A percentile compares a stretch with the other conserved stretches of the same genome.
These are phyloP conservation scores for Vombatus ursinus DNA, from an alignment of 2,113 vertebrate genomes.

Conservation along the genomic window DNA sequence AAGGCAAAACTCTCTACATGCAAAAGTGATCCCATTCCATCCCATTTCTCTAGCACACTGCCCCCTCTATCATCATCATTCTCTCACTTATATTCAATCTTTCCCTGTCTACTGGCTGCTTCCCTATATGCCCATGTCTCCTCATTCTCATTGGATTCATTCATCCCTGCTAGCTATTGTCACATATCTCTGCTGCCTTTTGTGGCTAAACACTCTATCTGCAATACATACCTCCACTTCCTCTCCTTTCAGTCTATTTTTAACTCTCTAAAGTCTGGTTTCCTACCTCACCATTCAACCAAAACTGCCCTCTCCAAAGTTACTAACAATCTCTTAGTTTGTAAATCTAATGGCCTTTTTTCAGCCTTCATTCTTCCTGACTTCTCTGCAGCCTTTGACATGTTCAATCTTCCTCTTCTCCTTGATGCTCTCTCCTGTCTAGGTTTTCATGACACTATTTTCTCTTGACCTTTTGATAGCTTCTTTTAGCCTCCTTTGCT, in stretches of 20 bases:
- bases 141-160: neutral
- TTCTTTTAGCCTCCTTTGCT: neutral
- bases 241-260: neutral
- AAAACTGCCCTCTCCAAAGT: neutral
- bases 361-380: neutral
- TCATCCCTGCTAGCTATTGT: neutral
- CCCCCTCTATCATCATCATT: neutral
- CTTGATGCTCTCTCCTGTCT: neutral
- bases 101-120: neutral
- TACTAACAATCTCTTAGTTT: neutral
- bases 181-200: neutral
- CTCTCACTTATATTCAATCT: neutral
- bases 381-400: neutral
- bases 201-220: neutral
- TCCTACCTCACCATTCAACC: neutral
- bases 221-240: neutral
- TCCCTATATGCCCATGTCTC: neutral
- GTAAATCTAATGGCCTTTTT: neutral
- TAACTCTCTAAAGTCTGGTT: neutral
- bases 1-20: neutral
- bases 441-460: neutral
- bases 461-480: neutral
- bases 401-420: neutral
- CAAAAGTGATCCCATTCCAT: neutral
- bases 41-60: neutral